Evolutionary conservation across 2,888 invertebrate genomes (phyloP).

Genomic region (Julus scandinavius): DNA sequence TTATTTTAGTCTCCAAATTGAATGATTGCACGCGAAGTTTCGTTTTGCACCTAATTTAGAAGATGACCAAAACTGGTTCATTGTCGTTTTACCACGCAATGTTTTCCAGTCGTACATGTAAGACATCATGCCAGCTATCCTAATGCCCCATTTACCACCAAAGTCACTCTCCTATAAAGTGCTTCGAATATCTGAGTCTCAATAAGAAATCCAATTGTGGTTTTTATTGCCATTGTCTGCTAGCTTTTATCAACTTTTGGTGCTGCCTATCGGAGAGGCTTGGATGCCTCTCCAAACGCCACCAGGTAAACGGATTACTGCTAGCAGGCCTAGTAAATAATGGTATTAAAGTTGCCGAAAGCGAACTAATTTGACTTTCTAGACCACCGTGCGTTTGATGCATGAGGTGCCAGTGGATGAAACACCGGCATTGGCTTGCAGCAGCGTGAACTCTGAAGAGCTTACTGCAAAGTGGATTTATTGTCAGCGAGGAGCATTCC

Average conservation of each 20-base stretch:
- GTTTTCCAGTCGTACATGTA: neutral
- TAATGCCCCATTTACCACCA: neutral
- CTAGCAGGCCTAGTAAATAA: neutral
- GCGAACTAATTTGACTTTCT: neutral
- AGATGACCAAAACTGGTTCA: neutral
- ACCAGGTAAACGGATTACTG: neutral
- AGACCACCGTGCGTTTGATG: neutral
- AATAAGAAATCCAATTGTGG: conserved; percentile 8
- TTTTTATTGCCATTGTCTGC: neutral
- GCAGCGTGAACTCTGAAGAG: neutral
- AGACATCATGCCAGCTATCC: neutral
- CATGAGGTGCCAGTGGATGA: neutral
- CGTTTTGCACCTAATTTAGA: neutral
- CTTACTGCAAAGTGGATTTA: neutral
- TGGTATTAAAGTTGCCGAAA: conserved; percentile 17
- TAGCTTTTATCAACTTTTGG: neutral
- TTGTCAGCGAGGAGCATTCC: neutral
- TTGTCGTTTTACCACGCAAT: neutral
- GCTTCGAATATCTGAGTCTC: neutral
- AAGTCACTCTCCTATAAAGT: neutral
- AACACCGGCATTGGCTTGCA: neutral
- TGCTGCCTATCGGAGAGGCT: neutral
- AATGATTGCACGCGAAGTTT: neutral
- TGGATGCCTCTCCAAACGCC: neutral
- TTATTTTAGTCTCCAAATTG: too few relatives aligned